These are phyloP conservation scores for Tipula vernalis DNA, from an alignment of 2,888 invertebrate genomes.

Conservation along the genomic window DNA sequence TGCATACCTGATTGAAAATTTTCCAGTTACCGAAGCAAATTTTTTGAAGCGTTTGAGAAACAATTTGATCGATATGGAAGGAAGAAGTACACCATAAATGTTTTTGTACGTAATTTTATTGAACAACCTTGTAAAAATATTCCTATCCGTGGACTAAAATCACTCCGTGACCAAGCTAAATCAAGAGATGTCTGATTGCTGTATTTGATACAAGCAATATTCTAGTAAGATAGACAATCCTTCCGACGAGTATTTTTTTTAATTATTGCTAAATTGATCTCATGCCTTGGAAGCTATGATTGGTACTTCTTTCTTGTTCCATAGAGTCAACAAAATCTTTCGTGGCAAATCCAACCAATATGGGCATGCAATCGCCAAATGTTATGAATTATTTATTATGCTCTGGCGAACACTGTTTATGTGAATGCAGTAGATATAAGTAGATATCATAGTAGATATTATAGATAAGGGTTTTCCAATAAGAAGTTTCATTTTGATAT, in stretches of 20 bases:
- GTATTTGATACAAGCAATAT: too few relatives aligned
- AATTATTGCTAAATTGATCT: neutral
- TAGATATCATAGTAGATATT: too few relatives aligned
- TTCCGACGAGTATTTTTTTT: neutral
- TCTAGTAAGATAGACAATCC: too few relatives aligned
- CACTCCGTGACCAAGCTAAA: too few relatives aligned
- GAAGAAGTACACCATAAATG: neutral
- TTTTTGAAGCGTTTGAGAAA: neutral
- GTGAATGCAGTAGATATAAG: too few relatives aligned
- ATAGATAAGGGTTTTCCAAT: too few relatives aligned
- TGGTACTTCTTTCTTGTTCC: neutral
- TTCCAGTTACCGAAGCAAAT: neutral
- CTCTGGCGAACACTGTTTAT: neutral
- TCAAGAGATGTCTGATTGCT: too few relatives aligned
- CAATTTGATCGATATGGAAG: neutral
- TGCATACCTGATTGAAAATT: neutral
- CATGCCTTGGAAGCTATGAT: neutral
- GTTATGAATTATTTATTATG: neutral
- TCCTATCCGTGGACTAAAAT: too few relatives aligned
- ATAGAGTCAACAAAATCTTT: neutral
- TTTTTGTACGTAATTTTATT: neutral
- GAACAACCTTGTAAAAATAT: neutral
- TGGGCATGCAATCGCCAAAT: too few relatives aligned
- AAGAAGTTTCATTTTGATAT: too few relatives aligned
- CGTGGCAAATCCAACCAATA: too few relatives aligned